Conservation (phyloP, 2,888 invertebrate genomes). For the Unio delphinus region DNA sequence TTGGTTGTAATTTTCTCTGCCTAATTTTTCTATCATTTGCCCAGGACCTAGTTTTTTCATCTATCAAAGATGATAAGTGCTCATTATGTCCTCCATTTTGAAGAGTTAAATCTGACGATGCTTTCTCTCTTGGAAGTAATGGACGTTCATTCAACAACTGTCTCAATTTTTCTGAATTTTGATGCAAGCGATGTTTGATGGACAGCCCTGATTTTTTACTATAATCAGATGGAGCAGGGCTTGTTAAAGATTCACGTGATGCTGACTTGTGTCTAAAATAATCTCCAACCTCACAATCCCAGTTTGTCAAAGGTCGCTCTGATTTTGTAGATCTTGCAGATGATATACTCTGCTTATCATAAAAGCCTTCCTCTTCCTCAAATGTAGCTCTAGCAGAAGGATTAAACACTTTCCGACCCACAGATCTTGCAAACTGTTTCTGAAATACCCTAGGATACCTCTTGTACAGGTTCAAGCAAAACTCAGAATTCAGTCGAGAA, state of each 20-base stretch:
- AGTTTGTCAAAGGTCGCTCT: constrained; percentile 27
- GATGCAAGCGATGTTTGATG: constrained; percentile 21
- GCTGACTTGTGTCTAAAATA: constrained; percentile 18
- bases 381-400: constrained; percentile 35
- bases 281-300: constrained; percentile 34
- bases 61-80: too few relatives aligned
- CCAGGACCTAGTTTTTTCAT: too few relatives aligned
- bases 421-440: constrained; percentile 18
- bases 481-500: constrained; percentile 29
- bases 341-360: constrained; percentile 13
- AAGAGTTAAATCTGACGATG: constrained; percentile 1
- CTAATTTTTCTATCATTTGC: constrained; percentile 20
- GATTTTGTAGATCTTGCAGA: constrained; percentile 12
- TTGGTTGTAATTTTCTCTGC: constrained; percentile 20
- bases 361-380: constrained; percentile 28
- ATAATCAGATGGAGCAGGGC: constrained; percentile 32
- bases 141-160: constrained; percentile 30
- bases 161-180: constrained; percentile 29
- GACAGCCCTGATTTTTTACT: constrained; percentile 28
- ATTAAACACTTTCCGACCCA: constrained; percentile 34
- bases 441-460: constrained; percentile 45
- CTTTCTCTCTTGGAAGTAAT: constrained; percentile 20
- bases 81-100: too few relatives aligned
- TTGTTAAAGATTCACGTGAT: constrained; percentile 29
- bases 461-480: constrained; percentile 34